These are phyloP conservation scores for Condylura cristata DNA, from an alignment of 2,113 vertebrate species.

Conservation along the genomic window DNA sequence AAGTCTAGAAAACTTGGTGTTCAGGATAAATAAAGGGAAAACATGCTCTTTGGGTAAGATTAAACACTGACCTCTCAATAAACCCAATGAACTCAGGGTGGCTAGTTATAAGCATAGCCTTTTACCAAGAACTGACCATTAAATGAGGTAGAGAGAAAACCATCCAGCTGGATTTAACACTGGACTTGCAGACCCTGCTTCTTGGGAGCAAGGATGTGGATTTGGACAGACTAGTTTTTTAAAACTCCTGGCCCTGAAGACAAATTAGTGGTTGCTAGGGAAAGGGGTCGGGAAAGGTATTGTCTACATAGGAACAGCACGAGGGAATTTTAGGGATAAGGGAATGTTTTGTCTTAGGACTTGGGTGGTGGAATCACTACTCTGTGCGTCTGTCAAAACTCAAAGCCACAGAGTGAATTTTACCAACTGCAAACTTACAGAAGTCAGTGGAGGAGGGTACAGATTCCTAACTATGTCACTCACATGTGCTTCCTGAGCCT, in stretches of 20 bases:
- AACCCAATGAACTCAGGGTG: background rate
- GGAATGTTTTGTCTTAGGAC: background rate
- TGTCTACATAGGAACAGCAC: background rate
- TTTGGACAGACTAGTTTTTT: background rate
- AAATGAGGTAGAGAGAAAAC: background rate
- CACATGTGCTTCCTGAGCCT: background rate
- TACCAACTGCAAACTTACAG: background rate
- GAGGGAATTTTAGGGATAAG: background rate
- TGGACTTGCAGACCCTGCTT: background rate
- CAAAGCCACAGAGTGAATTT: background rate
- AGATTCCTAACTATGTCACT: background rate
- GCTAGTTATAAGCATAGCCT: background rate
- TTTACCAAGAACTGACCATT: background rate
- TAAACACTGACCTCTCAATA: background rate
- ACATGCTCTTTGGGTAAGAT: background rate
- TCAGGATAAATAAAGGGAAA: background rate
- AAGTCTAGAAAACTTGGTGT: background rate
- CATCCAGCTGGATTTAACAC: background rate
- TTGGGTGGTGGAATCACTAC: background rate
- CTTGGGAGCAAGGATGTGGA: background rate
- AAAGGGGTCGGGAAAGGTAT: background rate
- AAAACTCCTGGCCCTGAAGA: constrained; percentile 1
- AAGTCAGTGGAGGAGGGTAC: background rate
- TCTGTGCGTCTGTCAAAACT: background rate
- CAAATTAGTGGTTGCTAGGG: background rate